Evolutionary conservation across 2,113 vertebrate genomes (phyloP).

Genomic region (Scalopus aquaticus): DNA sequence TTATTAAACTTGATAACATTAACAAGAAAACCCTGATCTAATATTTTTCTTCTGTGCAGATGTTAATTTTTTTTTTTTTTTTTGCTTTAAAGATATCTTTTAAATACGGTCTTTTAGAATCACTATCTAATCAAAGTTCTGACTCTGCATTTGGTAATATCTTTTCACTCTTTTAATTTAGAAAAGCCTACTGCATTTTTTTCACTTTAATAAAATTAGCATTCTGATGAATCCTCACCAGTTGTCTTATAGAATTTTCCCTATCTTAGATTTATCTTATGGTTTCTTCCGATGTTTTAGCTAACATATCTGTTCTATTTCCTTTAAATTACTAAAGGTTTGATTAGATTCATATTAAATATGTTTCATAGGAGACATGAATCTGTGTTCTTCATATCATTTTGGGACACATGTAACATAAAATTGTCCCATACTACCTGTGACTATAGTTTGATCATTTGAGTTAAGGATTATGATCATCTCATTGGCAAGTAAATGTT

Average conservation of each 20-base stretch:
- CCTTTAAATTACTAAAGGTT: background rate
- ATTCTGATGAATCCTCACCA: background rate
- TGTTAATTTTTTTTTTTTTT: background rate
- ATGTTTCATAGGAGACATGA: background rate
- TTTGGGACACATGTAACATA: background rate
- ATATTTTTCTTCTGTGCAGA: background rate
- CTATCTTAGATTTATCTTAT: background rate
- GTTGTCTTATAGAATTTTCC: background rate
- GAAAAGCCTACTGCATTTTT: background rate
- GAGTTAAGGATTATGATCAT: background rate
- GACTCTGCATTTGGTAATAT: background rate
- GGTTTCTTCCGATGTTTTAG: conserved; percentile 1
- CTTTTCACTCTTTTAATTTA: background rate
- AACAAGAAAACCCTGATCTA: background rate
- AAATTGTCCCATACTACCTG: background rate
- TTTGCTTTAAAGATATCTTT: background rate
- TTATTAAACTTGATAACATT: background rate
- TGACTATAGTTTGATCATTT: background rate
- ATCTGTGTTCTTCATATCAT: background rate
- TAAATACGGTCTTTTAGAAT: background rate
- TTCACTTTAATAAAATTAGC: background rate
- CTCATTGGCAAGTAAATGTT: background rate
- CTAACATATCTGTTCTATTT: background rate
- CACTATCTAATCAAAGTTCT: background rate
- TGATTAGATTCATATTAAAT: background rate